These are phyloP conservation scores for Nesogale talazaci DNA, from an alignment of 2,113 vertebrate genomes.

Conservation along the genomic window DNA sequence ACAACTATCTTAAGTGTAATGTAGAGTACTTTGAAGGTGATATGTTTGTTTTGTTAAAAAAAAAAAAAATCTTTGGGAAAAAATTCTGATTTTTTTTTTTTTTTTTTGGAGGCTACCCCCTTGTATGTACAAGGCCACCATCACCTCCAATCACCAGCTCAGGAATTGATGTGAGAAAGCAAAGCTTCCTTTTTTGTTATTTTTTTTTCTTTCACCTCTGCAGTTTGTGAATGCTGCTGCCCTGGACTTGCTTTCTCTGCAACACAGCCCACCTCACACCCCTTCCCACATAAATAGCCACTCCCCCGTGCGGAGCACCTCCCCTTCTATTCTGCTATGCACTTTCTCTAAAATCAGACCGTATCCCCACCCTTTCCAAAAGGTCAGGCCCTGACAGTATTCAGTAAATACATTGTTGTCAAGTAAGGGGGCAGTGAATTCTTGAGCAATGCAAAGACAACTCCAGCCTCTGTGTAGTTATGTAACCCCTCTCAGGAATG, in stretches of 20 bases:
- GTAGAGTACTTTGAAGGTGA: no score
- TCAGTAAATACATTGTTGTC: not conserved
- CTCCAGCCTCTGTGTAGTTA: not conserved
- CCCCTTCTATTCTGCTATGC: rapidly evolving
- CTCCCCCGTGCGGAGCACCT: rapidly evolving
- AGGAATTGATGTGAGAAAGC: no score
- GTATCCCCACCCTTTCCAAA: not conserved
- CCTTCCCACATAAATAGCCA: not conserved
- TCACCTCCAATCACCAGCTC: rapidly evolving
- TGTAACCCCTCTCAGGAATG: conserved; percentile 46
- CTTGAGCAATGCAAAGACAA: not conserved
- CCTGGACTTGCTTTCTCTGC: not conserved
- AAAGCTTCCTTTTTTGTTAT: not conserved
- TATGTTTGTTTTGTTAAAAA: no score
- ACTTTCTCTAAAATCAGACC: not conserved
- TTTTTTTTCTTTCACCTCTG: not conserved
- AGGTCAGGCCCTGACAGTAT: not conserved
- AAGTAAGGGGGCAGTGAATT: not conserved
- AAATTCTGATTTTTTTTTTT: no score
- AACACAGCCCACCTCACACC: rapidly evolving
- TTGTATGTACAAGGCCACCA: no score
- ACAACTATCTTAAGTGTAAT: no score
- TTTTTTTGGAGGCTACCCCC: no score
- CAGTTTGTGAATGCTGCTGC: not conserved
- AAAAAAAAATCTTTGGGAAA: no score